These are phyloP conservation scores for Nematolebias whitei DNA, from an alignment of 2,113 vertebrate genomes.

Conservation along the genomic window DNA sequence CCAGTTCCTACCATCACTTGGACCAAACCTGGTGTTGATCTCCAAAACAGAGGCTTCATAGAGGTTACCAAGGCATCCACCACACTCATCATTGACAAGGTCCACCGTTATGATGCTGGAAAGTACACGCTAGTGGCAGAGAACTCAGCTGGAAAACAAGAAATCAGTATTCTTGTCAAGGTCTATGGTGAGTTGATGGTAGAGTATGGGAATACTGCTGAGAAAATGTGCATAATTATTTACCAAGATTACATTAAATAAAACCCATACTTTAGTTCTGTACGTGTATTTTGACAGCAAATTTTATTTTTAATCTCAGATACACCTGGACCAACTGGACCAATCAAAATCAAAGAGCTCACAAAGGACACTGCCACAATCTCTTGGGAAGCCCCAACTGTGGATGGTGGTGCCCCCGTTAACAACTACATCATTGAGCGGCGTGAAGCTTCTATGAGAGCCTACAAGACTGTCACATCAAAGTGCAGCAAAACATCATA, in stretches of 20 bases:
- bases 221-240: neutral
- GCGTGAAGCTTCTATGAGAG: conserved; percentile 97
- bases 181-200: conserved; percentile 87
- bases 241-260: neutral
- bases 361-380: conserved; percentile 91
- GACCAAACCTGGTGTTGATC: conserved; percentile 91
- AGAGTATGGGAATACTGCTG: neutral
- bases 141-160: conserved; percentile 95
- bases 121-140: conserved; percentile 94
- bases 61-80: conserved; percentile 90
- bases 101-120: conserved; percentile 95
- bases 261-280: neutral
- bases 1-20: conserved; percentile 89
- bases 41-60: conserved; percentile 90
- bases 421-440: conserved; percentile 96
- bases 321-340: conserved; percentile 92
- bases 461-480: conserved; percentile 94
- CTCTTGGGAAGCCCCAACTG: conserved; percentile 91
- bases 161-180: conserved; percentile 92
- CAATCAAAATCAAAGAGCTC: conserved; percentile 91
- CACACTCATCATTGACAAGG: conserved; percentile 93
- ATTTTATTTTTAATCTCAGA: conserved; percentile 74
- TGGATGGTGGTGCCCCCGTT: conserved; percentile 95
- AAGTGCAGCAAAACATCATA: conserved; percentile 96
- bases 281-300: neutral